These are phyloP conservation scores for Minunthozetes semirufus DNA, from an alignment of 2,888 invertebrate species.

Conservation along the genomic window DNA sequence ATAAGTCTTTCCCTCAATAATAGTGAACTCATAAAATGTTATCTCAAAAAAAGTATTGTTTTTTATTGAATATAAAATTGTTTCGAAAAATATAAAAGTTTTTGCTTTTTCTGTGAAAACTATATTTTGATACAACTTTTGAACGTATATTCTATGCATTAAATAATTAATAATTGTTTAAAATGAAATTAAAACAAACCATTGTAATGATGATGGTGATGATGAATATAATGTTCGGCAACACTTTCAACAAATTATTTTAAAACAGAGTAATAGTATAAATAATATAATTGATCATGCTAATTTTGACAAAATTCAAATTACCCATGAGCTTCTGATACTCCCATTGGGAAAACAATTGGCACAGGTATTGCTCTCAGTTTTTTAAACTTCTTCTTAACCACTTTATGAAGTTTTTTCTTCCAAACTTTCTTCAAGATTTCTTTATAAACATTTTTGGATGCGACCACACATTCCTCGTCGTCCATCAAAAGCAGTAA, in stretches of 20 bases:
- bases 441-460: neutral
- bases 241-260: neutral
- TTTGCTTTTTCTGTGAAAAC: too few relatives aligned
- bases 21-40: too few relatives aligned
- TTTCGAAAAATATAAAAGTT: too few relatives aligned
- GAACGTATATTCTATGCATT: neutral
- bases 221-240: slow-evolving; percentile 18
- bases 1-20: too few relatives aligned
- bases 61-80: too few relatives aligned
- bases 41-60: too few relatives aligned
- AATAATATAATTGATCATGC: neutral
- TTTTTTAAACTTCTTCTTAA: slow-evolving; percentile 18
- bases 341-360: slow-evolving; percentile 9
- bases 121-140: neutral
- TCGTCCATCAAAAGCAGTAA: neutral
- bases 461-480: slow-evolving; percentile 1
- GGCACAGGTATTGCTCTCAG: slow-evolving; percentile 2
- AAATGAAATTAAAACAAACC: neutral
- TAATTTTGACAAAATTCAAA: too few relatives aligned
- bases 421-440: slow-evolving; percentile 20
- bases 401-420: slow-evolving; percentile 3
- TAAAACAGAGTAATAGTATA: neutral
- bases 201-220: slow-evolving; percentile 22
- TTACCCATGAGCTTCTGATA: slow-evolving; percentile 13
- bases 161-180: neutral